These are phyloP conservation scores for Vanacampus margaritifer DNA, from an alignment of 2,113 vertebrate genomes.

Conservation along the genomic window DNA sequence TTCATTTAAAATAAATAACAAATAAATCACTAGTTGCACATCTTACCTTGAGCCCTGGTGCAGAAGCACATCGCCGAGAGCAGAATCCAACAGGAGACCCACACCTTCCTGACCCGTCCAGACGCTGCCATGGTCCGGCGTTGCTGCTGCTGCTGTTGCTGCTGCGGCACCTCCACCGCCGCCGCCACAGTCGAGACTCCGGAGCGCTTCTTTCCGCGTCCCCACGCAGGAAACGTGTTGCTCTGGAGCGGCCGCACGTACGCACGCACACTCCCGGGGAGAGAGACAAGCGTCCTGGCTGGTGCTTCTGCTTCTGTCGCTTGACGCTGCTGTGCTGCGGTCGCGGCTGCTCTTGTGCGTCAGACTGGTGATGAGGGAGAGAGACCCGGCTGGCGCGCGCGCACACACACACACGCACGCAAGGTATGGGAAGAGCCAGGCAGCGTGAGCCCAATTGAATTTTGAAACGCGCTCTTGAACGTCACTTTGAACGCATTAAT, in stretches of 20 bases:
- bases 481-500: no score
- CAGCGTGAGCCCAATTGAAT: constrained; percentile 67
- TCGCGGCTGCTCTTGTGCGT: constrained; percentile 19
- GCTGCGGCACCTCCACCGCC: constrained; percentile 12
- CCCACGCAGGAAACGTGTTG: constrained; percentile 72
- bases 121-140: constrained; percentile 42
- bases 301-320: not conserved
- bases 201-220: constrained; percentile 51
- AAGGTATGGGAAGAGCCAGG: constrained; percentile 41
- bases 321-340: constrained; percentile 9
- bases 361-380: constrained; percentile 45
- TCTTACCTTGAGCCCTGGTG: constrained; percentile 72
- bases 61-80: constrained; percentile 45
- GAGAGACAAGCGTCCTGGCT: constrained; percentile 40
- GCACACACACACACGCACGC: constrained; percentile 26
- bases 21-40: constrained; percentile 6
- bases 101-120: constrained; percentile 56
- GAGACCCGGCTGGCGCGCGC: constrained; percentile 19
- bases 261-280: constrained; percentile 36
- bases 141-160: not conserved
- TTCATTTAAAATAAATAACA: not conserved
- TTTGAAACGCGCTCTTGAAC: constrained; percentile 1
- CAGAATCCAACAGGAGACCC: constrained; percentile 69
- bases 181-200: constrained; percentile 35
- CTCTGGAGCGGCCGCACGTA: constrained; percentile 40